These are phyloP conservation scores for Archips crataeganus DNA, from an alignment of 2,888 invertebrate species.

Conservation along the genomic window DNA sequence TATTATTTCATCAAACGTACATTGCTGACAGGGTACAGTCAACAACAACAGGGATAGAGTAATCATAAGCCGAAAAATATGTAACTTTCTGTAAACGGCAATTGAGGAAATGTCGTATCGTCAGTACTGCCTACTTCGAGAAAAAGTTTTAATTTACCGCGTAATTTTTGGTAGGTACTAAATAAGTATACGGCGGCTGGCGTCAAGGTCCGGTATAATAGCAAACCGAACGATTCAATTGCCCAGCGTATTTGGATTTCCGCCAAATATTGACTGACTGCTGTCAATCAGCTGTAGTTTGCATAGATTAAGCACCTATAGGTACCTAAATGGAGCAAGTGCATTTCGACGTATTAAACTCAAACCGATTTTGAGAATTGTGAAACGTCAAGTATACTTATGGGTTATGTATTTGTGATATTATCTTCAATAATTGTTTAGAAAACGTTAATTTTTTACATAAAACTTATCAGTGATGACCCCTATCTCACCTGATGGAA, in stretches of 20 bases:
- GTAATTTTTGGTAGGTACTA: neutral
- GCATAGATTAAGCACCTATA: no score
- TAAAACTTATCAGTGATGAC: no score
- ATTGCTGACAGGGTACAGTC: slow-evolving; percentile 45
- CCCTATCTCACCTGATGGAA: no score
- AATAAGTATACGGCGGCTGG: neutral
- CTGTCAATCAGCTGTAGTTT: neutral
- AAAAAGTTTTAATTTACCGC: neutral
- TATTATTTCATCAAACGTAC: slow-evolving; percentile 74
- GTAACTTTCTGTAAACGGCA: neutral
- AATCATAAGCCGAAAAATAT: neutral
- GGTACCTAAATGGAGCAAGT: no score
- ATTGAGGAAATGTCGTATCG: neutral
- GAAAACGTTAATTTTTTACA: no score
- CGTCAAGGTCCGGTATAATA: slow-evolving; percentile 32
- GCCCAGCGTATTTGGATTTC: slow-evolving; percentile 36
- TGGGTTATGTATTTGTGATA: no score
- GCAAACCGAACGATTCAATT: slow-evolving; percentile 30
- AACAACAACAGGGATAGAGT: neutral
- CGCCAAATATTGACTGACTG: slow-evolving; percentile 21
- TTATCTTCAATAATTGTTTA: no score
- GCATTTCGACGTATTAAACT: no score
- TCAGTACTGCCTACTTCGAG: no score
- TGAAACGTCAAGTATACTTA: no score
- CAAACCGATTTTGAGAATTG: no score